Base-by-base conservation (phyloP, 1,140 invertebrate species). In the Papilio helenus region DNA sequence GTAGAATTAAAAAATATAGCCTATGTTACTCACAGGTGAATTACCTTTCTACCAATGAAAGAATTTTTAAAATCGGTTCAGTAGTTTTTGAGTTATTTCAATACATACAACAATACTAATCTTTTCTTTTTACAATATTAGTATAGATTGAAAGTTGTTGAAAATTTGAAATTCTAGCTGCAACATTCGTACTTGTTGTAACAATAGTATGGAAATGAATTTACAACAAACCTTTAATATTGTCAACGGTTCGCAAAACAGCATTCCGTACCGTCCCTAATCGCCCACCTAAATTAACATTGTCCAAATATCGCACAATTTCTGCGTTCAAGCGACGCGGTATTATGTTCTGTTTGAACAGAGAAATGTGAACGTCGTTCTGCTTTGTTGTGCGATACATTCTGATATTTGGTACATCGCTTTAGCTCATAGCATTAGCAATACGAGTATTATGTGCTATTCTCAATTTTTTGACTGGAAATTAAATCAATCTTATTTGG, bases 151-250 rank as follows among this genome's bases (percentile, higher is more conserved):
- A 29, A 9, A 61, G 23, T 8, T 8, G 3, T 55, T 55, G 1
- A 16, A 51, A 55, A n/a, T 12, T 46, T 46, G 18, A n/a, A 55
- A n/a, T 55, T 55, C 18, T n/a, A 55, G 3, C 4, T n/a, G 18
- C 51, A 55, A 55, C n/a, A 18, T 16, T 46, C 20, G 8, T 18
- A n/a, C n/a, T n/a, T 55, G 46, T 14, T 4, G 2, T 14, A 49
- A 49, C 46, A 55, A 7, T n/a, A 14, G 23, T 29, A 29, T 68
- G 61, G 26, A 29, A 68, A 68, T 68, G 61, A 68, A 68, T 68
- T 68, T 68, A 68, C 61, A 68, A 68, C 61, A 68, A 68, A 68
- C 61, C 61, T 68, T 68, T 68, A 68, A 68, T 68, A 68, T 68
- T 68, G 61, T 68, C 61, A 68, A 68, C 61, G 61, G 12, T 68